Evolutionary conservation across 2,888 invertebrate genomes (phyloP).

Genomic region (Drosophila greeni): DNA sequence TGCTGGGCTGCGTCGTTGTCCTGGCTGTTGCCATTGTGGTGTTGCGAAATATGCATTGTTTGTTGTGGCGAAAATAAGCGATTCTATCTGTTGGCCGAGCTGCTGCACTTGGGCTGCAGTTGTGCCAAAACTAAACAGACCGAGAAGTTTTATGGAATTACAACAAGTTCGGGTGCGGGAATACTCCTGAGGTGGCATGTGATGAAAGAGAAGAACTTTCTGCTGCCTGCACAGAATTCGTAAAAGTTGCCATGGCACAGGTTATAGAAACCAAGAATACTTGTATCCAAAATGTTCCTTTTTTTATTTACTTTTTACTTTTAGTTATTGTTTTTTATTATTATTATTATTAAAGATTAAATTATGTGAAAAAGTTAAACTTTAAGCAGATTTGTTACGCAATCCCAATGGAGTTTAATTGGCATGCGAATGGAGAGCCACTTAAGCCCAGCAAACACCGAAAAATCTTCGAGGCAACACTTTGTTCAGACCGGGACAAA

Average conservation of each 20-base stretch:
- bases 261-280: background rate
- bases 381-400: background rate
- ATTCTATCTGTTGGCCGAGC: slow-evolving; percentile 49
- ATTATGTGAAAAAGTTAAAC: background rate
- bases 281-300: background rate
- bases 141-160: slow-evolving; percentile 39
- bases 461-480: slow-evolving; percentile 30
- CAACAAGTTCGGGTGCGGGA: slow-evolving; percentile 12
- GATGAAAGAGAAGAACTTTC: slow-evolving; percentile 11
- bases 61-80: slow-evolving; percentile 62
- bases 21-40: slow-evolving; percentile 29
- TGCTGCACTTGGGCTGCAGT: slow-evolving; percentile 43
- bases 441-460: slow-evolving; percentile 28
- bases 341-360: background rate
- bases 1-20: slow-evolving; percentile 30
- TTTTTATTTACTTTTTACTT: background rate
- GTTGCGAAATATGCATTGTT: slow-evolving; percentile 50
- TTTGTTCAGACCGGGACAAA: slow-evolving; percentile 51
- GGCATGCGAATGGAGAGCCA: slow-evolving; percentile 10
- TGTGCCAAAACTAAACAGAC: slow-evolving; percentile 33
- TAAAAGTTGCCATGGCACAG: background rate
- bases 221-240: slow-evolving; percentile 7
- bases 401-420: slow-evolving; percentile 19
- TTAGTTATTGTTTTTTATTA: background rate
- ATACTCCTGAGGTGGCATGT: slow-evolving; percentile 16